Evolutionary conservation across 2,113 vertebrate genomes (phyloP).

Genomic region (Poeciliopsis occidentalis): DNA sequence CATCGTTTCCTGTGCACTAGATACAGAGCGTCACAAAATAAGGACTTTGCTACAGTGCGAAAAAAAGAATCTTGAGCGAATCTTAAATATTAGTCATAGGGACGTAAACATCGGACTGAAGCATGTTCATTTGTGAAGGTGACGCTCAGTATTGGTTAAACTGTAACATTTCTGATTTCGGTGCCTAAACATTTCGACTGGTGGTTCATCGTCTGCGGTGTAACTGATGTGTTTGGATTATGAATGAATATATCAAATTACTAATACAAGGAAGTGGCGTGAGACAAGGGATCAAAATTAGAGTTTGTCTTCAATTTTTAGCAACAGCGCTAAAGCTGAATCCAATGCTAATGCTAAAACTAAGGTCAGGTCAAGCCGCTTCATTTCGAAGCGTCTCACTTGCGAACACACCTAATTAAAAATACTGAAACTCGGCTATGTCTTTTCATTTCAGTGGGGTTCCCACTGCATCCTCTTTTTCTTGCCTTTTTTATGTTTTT

Average conservation of each 20-base stretch:
- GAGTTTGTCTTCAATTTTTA: neutral
- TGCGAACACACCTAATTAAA: neutral
- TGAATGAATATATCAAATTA: neutral
- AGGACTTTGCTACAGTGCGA: constrained; percentile 28
- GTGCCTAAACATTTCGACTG: neutral
- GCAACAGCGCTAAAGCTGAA: neutral
- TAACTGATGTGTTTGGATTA: neutral
- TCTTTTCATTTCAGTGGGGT: neutral
- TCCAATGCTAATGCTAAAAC: too few relatives aligned
- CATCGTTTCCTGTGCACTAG: constrained; percentile 75
- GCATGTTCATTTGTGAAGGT: too few relatives aligned
- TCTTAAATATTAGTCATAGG: too few relatives aligned
- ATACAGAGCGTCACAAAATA: constrained; percentile 61
- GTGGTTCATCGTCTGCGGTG: neutral
- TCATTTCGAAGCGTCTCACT: too few relatives aligned
- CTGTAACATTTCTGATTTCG: neutral
- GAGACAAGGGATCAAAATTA: neutral
- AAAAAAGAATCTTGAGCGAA: too few relatives aligned
- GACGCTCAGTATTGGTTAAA: too few relatives aligned
- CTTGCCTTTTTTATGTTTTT: too few relatives aligned
- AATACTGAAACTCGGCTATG: neutral
- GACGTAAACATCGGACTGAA: too few relatives aligned
- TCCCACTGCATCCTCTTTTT: too few relatives aligned
- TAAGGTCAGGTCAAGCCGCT: too few relatives aligned
- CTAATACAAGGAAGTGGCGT: too few relatives aligned